Evolutionary conservation across 2,113 vertebrate species (phyloP).

Genomic region (Spilogale gracilis): DNA sequence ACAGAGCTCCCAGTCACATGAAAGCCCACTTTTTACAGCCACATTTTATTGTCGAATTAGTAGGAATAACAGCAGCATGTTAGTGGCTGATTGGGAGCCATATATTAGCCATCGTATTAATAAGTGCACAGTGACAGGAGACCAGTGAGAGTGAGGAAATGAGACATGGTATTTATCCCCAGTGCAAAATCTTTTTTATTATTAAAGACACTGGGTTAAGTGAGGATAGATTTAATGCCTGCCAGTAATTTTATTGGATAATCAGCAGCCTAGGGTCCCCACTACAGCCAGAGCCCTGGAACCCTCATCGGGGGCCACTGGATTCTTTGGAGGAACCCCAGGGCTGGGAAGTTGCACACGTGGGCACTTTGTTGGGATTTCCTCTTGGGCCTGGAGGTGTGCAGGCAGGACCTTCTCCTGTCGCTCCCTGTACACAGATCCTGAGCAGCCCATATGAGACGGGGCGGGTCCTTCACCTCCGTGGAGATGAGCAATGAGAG

Average conservation of each 20-base stretch:
- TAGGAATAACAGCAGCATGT: conserved; percentile 86
- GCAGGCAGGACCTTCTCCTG: background rate
- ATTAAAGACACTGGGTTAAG: conserved; percentile 87
- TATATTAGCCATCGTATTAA: conserved; percentile 86
- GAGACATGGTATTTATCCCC: conserved; percentile 87
- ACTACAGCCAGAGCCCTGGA: conserved; percentile 28
- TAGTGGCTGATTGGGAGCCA: conserved; percentile 86
- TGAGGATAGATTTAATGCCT: conserved; percentile 86
- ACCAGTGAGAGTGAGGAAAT: conserved; percentile 84
- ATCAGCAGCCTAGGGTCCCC: conserved; percentile 80
- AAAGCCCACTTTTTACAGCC: conserved; percentile 65
- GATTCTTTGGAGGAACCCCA: background rate
- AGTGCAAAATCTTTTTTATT: conserved; percentile 89
- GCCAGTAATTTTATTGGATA: conserved; percentile 85
- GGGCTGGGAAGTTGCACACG: background rate
- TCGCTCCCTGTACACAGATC: background rate
- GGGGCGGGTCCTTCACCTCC: rapidly evolving
- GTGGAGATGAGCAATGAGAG: background rate
- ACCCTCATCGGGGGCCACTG: background rate
- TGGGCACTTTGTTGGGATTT: background rate
- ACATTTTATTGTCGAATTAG: conserved; percentile 84
- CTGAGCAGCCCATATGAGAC: background rate
- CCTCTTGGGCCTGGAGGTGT: background rate
- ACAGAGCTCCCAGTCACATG: background rate
- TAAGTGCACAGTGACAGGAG: conserved; percentile 86